These are phyloP conservation scores for Oceanites oceanicus DNA, from an alignment of 2,113 vertebrate species.

Conservation along the genomic window DNA sequence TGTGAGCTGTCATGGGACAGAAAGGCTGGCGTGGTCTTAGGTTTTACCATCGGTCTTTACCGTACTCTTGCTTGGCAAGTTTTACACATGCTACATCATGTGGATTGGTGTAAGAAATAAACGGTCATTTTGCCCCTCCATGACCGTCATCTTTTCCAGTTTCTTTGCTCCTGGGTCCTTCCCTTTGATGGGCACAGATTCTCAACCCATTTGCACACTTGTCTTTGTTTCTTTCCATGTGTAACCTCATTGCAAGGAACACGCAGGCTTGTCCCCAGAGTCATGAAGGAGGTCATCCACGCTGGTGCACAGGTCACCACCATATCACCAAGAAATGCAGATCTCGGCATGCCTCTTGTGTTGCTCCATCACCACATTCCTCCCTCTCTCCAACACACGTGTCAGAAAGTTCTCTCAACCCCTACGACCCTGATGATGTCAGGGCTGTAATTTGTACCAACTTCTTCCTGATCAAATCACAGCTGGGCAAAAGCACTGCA, in stretches of 20 bases:
- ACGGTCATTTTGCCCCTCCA: not conserved
- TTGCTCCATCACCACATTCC: not conserved
- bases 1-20: not conserved
- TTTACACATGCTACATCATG: not conserved
- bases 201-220: not conserved
- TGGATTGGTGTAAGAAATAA: not conserved
- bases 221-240: not conserved
- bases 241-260: not conserved
- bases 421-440: not conserved
- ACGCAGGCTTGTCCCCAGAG: not conserved
- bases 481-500: rapidly evolving
- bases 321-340: not conserved
- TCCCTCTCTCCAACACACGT: not conserved
- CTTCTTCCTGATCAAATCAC: not conserved
- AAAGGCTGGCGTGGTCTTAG: not conserved
- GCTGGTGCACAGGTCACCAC: not conserved
- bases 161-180: not conserved
- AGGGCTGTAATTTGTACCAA: not conserved
- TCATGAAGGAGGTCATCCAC: not conserved
- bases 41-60: not conserved
- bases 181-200: not conserved
- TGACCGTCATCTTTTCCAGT: not conserved
- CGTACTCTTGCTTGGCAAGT: not conserved
- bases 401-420: not conserved
- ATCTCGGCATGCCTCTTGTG: rapidly evolving